phyloP scores from a whole-genome alignment of 1,140 invertebrate genomes.

The Dendroctonus valens region DNA sequence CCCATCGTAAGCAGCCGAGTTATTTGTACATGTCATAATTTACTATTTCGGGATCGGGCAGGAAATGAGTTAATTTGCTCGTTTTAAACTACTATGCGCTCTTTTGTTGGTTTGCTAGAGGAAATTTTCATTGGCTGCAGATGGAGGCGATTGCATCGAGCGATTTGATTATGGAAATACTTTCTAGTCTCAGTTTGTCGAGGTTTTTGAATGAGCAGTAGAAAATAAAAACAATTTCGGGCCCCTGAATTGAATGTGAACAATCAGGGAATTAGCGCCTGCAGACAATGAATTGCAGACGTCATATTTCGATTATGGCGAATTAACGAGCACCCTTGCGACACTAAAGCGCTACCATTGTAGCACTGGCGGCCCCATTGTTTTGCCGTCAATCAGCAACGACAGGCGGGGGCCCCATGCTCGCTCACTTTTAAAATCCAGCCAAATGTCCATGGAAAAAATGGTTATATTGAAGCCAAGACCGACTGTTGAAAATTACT shows the following conservation, averaged over 20 bases:
- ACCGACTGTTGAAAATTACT: too few species aligned
- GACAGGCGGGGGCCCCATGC: neutral
- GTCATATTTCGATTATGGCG: constrained; percentile 15
- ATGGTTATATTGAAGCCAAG: neutral
- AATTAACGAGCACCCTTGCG: constrained; percentile 7
- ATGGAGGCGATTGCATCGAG: neutral
- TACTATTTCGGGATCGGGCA: constrained; percentile 21
- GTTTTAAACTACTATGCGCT: constrained; percentile 3
- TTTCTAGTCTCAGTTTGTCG: neutral
- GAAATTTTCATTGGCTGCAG: neutral
- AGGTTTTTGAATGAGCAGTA: neutral
- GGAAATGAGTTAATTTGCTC: constrained; percentile 23
- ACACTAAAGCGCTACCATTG: constrained; percentile 9
- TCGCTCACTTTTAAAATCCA: constrained; percentile 5
- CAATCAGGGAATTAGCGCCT: neutral
- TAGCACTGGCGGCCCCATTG: neutral
- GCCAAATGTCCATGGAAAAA: constrained; percentile 4
- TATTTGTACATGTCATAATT: constrained; percentile 29
- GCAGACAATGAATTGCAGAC: neutral
- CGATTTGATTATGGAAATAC: neutral
- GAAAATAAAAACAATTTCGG: neutral
- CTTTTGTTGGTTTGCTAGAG: neutral
- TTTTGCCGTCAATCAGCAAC: neutral
- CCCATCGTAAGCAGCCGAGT: constrained; percentile 9
- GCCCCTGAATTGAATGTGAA: neutral